Conservation (phyloP, 2,113 vertebrate species). For the Montifringilla adamsi region DNA sequence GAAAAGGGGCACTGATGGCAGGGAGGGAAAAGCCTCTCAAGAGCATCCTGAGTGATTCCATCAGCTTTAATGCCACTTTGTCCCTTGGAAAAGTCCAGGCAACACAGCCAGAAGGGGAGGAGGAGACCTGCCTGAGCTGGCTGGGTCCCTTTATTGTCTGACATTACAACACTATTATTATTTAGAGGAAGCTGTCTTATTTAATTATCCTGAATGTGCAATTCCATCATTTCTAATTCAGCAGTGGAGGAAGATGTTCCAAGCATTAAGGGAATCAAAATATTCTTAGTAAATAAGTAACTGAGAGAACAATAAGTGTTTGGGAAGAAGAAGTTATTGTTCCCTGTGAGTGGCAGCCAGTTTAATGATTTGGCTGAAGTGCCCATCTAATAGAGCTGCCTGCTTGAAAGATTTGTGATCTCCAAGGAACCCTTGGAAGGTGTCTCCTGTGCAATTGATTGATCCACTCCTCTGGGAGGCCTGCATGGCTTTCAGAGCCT, state of each 20-base stretch:
- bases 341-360: background rate
- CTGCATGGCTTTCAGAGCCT: background rate
- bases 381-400: conserved; percentile 22
- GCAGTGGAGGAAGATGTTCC: background rate
- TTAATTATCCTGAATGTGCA: background rate
- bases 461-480: background rate
- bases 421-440: background rate
- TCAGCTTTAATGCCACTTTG: background rate
- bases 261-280: conserved; percentile 12
- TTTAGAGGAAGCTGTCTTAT: background rate
- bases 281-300: conserved; percentile 13
- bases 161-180: background rate
- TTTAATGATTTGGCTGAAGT: conserved; percentile 29
- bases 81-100: background rate
- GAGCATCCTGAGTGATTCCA: background rate
- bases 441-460: background rate
- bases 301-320: background rate
- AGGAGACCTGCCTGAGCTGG: background rate
- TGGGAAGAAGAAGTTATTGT: background rate
- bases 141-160: background rate
- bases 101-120: background rate
- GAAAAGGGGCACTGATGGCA: fast-evolving
- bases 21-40: background rate
- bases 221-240: background rate
- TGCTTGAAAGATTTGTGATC: conserved; percentile 5